Base-by-base conservation (phyloP, 2,113 vertebrate species). In the Isurus oxyrinchus region DNA sequence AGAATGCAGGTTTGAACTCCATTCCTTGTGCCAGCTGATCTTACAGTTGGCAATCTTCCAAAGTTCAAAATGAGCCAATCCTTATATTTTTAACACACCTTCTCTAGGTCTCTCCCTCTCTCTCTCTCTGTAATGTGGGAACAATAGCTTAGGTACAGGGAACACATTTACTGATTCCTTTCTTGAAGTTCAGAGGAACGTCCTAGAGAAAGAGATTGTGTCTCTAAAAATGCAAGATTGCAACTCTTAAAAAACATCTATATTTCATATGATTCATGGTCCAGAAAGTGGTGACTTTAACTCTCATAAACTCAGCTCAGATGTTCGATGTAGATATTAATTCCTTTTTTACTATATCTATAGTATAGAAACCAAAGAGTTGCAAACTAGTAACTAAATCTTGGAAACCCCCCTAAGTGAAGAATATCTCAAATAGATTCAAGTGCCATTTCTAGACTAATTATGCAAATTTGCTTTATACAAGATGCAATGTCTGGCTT, bases 331-430 rank as follows among this genome's bases (percentile, higher is more conserved):
- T 95, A 67, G 61, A 67, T 67, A 44, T 10, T 66, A 94, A 66
- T 66, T n/a, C 35, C 91, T 94, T 67, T 95, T 66, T 67, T 95
- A 11, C 40, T 49, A 67, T 66, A 67, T 67, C 35, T 66, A 94
- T 94, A 66, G 21, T 4, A 49, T 44, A 95, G 61, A 94, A 94
- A 63, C 61, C 86, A 87, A 23, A 11, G 25, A 91, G 23, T 91
- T 91, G 88, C 53, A 91, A 13, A 35, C 27, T 59, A 13, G 25
- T 57, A 91, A 27, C 88, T 63, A 95, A 95, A 19, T 40, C 63
- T 49, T 95, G 93, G 93, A 95, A 95, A 95, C 93, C 93, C 93
- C 44, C 93, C 93, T 95, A 67, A 91, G 55, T 5, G 14, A 88
- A 94, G n/a, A 40, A 66, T 69, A 49, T 95, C 63, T 95, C 44